phyloP scores from a whole-genome alignment of 2,888 invertebrate species.

The Merodon equestris region DNA sequence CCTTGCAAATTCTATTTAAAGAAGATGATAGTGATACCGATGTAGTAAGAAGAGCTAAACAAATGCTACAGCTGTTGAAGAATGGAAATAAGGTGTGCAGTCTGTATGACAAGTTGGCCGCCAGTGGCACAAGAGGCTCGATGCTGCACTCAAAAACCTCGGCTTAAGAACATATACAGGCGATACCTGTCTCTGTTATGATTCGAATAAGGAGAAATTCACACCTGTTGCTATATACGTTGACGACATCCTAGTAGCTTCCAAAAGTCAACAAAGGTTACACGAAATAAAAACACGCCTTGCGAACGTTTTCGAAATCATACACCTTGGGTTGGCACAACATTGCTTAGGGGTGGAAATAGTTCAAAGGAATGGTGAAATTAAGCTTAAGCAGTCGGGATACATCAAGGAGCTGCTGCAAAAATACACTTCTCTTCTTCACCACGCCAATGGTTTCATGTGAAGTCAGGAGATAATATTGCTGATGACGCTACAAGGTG shows the following conservation, averaged over 20 bases:
- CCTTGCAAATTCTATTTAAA: neutral
- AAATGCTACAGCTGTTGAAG: slow-evolving; percentile 25
- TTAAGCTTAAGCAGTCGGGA: slow-evolving; percentile 18
- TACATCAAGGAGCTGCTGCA: slow-evolving; percentile 30
- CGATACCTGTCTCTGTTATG: slow-evolving; percentile 14
- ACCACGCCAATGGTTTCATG: no score
- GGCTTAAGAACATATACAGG: neutral
- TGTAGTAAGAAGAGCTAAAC: neutral
- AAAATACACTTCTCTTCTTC: no score
- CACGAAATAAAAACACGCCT: slow-evolving; percentile 2
- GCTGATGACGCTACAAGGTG: no score
- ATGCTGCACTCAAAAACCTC: neutral
- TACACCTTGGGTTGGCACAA: slow-evolving; percentile 24
- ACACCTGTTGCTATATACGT: slow-evolving; percentile 30
- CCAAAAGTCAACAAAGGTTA: slow-evolving; percentile 14
- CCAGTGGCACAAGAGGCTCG: neutral
- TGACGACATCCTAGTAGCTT: slow-evolving; percentile 20
- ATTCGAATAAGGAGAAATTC: neutral
- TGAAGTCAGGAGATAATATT: no score
- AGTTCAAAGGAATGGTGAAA: slow-evolving; percentile 19
- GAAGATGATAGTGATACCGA: neutral
- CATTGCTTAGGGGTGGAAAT: slow-evolving; percentile 33
- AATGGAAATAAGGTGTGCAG: slow-evolving; percentile 21
- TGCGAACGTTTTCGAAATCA: slow-evolving; percentile 21
- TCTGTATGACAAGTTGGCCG: neutral